These are phyloP conservation scores for Cryptoblepharus egeriae DNA, from an alignment of 2,797 vertebrate genomes.

Conservation along the genomic window DNA sequence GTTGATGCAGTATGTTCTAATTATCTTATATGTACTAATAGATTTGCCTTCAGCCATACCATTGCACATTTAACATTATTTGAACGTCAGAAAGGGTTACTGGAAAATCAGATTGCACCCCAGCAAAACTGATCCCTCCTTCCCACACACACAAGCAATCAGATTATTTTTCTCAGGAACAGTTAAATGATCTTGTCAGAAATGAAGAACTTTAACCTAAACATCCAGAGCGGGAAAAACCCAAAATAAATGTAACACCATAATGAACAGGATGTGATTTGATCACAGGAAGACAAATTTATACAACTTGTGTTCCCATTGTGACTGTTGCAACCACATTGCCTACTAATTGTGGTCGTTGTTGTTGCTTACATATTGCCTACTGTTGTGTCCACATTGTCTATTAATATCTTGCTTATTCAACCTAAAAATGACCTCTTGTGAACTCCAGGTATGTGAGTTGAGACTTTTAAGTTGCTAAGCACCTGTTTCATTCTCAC, in stretches of 20 bases:
- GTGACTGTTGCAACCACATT: too few relatives aligned
- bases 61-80: background rate
- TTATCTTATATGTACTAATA: background rate
- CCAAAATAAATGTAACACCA: background rate
- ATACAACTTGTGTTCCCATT: background rate
- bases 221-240: background rate
- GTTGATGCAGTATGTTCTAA: background rate
- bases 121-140: background rate
- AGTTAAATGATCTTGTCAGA: background rate
- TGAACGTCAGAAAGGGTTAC: background rate
- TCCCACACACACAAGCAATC: background rate
- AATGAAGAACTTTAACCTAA: background rate
- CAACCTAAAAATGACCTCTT: background rate
- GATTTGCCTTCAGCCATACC: constrained; percentile 6
- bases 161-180: background rate
- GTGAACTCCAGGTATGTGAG: background rate
- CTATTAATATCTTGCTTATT: background rate
- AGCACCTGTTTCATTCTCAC: background rate
- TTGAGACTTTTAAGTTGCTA: background rate
- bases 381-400: background rate
- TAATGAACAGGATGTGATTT: background rate
- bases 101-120: background rate
- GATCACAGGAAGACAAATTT: too few relatives aligned
- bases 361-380: too few relatives aligned
- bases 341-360: too few relatives aligned